Conservation (phyloP, 2,888 invertebrate genomes). For the Lasioglossum leucozonium region DNA sequence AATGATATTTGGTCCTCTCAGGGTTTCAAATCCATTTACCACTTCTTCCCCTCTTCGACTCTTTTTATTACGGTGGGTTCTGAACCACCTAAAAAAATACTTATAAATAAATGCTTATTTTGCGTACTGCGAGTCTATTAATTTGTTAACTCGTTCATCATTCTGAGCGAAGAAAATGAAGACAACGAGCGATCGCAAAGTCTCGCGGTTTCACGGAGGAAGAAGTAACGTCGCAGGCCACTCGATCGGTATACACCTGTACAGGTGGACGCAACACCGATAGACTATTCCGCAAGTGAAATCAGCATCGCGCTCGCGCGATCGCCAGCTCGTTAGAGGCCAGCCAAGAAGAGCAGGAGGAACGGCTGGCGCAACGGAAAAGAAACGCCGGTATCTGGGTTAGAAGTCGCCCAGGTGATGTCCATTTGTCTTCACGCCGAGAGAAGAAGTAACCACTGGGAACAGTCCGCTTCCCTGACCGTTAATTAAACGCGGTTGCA, state of each 20-base stretch:
- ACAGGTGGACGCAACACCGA: not conserved
- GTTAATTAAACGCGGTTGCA: slow-evolving; percentile 50
- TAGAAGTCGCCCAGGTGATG: slow-evolving; percentile 33
- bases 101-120: not conserved
- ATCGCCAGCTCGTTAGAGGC: slow-evolving; percentile 4
- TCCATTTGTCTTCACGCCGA: slow-evolving; percentile 26
- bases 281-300: slow-evolving; percentile 22
- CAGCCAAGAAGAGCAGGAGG: not conserved
- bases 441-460: slow-evolving; percentile 12
- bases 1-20: too few species aligned
- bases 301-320: slow-evolving; percentile 14
- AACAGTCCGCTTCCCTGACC: slow-evolving; percentile 17
- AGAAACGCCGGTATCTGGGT: slow-evolving; percentile 28
- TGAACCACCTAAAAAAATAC: not conserved
- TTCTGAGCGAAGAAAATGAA: not conserved
- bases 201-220: not conserved
- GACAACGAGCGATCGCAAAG: not conserved
- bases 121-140: not conserved
- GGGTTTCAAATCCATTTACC: too few species aligned
- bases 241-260: not conserved
- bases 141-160: not conserved
- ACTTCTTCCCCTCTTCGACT: too few species aligned
- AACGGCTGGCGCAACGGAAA: slow-evolving; percentile 16
- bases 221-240: not conserved
- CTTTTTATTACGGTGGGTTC: too few species aligned